Percentiles rank a stretch among this genome's conserved stretches.
Conservation (phyloP, 2,797 vertebrate species). For the Eidolon dupreanum region DNA sequence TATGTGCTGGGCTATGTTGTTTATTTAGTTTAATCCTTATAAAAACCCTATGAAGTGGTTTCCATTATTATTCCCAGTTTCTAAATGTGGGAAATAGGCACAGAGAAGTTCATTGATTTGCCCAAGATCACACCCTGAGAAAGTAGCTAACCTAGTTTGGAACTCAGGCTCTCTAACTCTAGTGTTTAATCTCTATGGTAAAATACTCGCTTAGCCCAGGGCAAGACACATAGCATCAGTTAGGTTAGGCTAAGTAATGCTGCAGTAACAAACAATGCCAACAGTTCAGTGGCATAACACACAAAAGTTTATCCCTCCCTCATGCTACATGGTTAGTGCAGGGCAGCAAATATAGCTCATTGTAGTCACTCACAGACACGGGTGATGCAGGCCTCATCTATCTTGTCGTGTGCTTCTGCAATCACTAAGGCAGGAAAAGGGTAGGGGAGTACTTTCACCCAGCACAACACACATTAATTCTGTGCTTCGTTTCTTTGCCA, state of each 20-base stretch:
- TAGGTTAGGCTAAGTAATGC: not conserved
- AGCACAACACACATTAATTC: not conserved
- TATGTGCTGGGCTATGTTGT: not conserved
- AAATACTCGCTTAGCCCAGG: not conserved
- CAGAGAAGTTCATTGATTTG: not conserved
- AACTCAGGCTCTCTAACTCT: not conserved
- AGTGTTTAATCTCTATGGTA: not conserved
- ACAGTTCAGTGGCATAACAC: not conserved
- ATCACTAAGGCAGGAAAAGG: not conserved
- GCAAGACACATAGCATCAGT: not conserved
- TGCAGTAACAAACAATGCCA: not conserved
- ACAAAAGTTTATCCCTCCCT: not conserved
- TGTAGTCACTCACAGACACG: not conserved
- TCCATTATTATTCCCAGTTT: not conserved
- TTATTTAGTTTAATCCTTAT: not conserved
- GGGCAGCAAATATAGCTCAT: not conserved
- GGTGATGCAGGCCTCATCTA: not conserved
- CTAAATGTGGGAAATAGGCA: not conserved
- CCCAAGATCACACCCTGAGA: not conserved
- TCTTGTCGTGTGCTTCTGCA: not conserved
- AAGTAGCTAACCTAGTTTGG: not conserved
- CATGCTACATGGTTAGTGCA: fast-evolving
- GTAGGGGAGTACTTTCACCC: not conserved
- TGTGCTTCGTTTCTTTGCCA: not conserved
- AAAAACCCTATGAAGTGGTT: not conserved